Base-by-base conservation (phyloP, 1,140 invertebrate species). In the Eumaeus atala region DNA sequence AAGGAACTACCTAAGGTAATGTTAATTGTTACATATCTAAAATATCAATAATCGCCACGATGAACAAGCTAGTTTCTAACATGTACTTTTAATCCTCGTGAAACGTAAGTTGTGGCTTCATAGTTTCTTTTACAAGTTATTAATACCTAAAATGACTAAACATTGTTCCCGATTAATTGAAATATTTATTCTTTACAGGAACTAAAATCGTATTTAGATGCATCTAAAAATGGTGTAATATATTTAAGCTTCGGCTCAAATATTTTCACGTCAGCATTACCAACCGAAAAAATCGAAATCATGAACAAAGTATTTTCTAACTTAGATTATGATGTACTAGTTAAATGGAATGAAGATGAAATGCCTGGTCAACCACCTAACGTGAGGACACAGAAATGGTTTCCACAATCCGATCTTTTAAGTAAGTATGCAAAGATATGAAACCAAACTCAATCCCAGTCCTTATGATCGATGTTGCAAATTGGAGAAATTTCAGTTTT, bases 181-280 rank as follows among this genome's bases (percentile, higher is more conserved):
- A n/a, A n/a, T 10, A 9, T 0, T 62, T 66, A 28, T 3, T 28
- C 6, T 12, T 64, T 53, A 1, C 35, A 74, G 67, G 59, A 67
- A 33, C 50, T 74, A 6, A 59, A 61, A 52, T 56, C 58, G 3
- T 66, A 61, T 47, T 48, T 74, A 17, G 64, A 73, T 53, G 58
- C 64, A 8, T 68, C 68, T 7, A 54, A 60, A 18, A 54, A 62
- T 33, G 66, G 67, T 21, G 83, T 89, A 0, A 73, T 90, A 35
- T 72, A 87, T 51, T 65, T 90, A 44, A 87, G 84, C 57, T 76
- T 92, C 60, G 91, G 91, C 6, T 88, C 89, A 4, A 90, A 88
- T 48, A 59, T 90, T 0, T 81, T 84, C 33, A 74, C 84, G 14
- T 67, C 72, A 2, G 59, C 77, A n/a, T 61, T 91, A 4, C 64